A percentile compares a stretch with the other conserved stretches of the same genome.
Conservation (phyloP, 2,113 vertebrate genomes). For the Cromileptes altivelis region DNA sequence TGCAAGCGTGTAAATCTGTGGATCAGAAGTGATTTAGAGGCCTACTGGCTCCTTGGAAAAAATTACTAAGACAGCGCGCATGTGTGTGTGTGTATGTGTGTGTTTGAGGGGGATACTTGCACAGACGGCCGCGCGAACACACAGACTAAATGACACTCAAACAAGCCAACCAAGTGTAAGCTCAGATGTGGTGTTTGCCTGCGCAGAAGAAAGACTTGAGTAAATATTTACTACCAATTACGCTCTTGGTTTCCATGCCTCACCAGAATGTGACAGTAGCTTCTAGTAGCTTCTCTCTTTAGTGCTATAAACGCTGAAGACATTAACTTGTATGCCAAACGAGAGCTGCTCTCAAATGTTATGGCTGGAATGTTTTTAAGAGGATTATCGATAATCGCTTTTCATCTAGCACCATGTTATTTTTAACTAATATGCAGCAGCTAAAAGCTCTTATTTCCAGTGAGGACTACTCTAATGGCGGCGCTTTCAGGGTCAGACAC, state of each 20-base stretch:
- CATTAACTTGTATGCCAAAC: constrained; percentile 16
- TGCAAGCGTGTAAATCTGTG: constrained; percentile 50
- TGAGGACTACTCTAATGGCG: constrained; percentile 29
- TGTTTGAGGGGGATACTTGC: not conserved
- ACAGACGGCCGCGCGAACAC: constrained; percentile 10
- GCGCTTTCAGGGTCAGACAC: constrained; percentile 43
- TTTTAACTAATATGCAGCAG: constrained; percentile 64
- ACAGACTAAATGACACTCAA: constrained; percentile 41
- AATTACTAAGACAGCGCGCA: constrained; percentile 21
- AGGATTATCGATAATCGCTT: constrained; percentile 70
- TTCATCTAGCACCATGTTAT: constrained; percentile 50
- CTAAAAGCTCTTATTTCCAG: constrained; percentile 50
- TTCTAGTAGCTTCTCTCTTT: too few relatives aligned
- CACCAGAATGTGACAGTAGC: constrained; percentile 38
- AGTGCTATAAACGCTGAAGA: constrained; percentile 24
- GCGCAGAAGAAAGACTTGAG: constrained; percentile 52
- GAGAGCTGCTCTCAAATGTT: constrained; percentile 50
- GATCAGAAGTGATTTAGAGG: constrained; percentile 53
- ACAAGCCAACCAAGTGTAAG: constrained; percentile 16
- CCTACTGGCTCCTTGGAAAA: constrained; percentile 33
- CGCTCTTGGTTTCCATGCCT: constrained; percentile 29
- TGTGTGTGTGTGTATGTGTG: not conserved
- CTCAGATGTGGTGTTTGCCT: constrained; percentile 47
- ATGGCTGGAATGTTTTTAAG: constrained; percentile 73
- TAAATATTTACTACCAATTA: constrained; percentile 72